Evolutionary conservation across 2,888 invertebrate species (phyloP), one percentile per base, ranked within the genome.

Genomic region (Ophraella communa): DNA sequence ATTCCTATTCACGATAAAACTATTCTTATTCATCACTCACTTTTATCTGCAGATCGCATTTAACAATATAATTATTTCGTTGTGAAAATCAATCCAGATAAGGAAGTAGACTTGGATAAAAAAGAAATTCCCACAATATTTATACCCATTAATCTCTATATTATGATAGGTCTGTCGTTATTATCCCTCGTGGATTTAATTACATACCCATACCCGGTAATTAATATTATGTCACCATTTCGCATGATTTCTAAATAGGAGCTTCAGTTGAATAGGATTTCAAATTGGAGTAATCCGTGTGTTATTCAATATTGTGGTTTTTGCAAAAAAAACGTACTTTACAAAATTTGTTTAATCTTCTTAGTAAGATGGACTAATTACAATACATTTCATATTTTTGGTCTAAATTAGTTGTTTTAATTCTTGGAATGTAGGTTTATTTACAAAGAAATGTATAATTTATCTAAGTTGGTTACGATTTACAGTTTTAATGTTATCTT

Each of bases 211-310:
- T 47, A 47, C 5, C 17, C 2, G 23, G 23, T 47, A 47, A 47
- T 47, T 47, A 47, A 47, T 23, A 47, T 47, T 47, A 47, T 47
- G 47, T 47, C 47, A 47, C 47, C 23, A 21, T 23, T 47, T 47
- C 47, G 23, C 47, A 23, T 47, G 47, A 14, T 47, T 47, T 47
- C 47, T 47, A 45, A 45, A 21, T 14, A 14, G 17, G 17, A 30
- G 11, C 7, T 39, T 39, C 4, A 39, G 14, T 5, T 14, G 3
- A 39, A 39, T 14, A 2, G 5, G 5, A 14, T 17, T n/a, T 5
- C n/a, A 39, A 11, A 17, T 39, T 35, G 4, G 35, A n/a, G n/a
- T 35, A 35, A 35, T 35, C n/a, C n/a, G n/a, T 7, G 8, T 27
- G 7, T 27, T 8, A 8, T 27, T 1, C 5, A n/a, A 35, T 35